Conservation (phyloP, 2,113 vertebrate species). For the Corapipo altera region DNA sequence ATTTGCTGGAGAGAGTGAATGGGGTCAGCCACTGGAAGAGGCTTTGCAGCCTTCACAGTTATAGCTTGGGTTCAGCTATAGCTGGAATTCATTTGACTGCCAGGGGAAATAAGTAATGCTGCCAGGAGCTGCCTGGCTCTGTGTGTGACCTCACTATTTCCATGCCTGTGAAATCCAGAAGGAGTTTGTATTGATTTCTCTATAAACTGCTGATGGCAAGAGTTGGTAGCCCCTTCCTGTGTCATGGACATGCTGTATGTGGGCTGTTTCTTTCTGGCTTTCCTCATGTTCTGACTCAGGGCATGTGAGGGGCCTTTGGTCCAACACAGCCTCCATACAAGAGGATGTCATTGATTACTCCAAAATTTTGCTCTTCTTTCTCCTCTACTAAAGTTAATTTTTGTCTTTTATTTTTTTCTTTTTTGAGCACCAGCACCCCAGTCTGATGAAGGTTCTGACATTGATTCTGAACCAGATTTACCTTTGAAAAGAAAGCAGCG, state of each 20-base stretch:
- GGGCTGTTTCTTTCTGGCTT: background rate
- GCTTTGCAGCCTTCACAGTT: background rate
- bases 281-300: rapidly evolving
- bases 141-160: background rate
- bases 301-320: background rate
- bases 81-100: background rate
- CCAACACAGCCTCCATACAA: background rate
- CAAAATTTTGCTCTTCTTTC: background rate
- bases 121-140: background rate
- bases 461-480: conserved; percentile 96
- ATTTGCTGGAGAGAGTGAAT: background rate
- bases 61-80: background rate
- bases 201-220: background rate
- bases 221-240: background rate
- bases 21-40: background rate
- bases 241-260: no score
- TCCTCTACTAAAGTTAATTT: background rate
- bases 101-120: background rate
- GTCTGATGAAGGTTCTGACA: conserved; percentile 96
- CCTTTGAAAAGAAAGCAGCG: conserved; percentile 97
- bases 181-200: background rate
- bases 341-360: background rate
- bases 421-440: conserved; percentile 83
- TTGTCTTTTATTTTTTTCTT: background rate
- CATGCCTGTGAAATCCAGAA: background rate